Conservation (phyloP, 2,797 vertebrate species). For the Mycteria americana region DNA sequence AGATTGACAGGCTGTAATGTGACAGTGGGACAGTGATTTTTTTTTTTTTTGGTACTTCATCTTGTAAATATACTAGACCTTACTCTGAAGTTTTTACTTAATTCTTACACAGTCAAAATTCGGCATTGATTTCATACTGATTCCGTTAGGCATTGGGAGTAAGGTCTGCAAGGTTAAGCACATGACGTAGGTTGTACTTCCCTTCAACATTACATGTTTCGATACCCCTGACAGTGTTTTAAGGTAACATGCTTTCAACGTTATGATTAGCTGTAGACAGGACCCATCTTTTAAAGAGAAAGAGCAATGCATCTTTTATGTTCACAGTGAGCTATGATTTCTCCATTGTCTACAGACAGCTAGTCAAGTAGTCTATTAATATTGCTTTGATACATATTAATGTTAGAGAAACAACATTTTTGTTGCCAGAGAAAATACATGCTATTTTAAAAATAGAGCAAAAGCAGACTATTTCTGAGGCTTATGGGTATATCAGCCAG, state of each 20-base stretch:
- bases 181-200: background rate
- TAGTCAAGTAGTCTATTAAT: background rate
- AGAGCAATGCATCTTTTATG: background rate
- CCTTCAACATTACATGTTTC: background rate
- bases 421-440: background rate
- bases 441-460: background rate
- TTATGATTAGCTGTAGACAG: background rate
- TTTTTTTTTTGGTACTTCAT: background rate
- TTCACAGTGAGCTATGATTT: background rate
- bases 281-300: background rate
- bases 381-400: background rate
- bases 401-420: background rate
- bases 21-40: background rate
- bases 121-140: background rate
- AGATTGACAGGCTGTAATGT: background rate
- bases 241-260: background rate
- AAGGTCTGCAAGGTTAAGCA: background rate
- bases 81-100: background rate
- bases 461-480: slow-evolving; percentile 7
- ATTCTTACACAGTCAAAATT: background rate
- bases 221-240: background rate
- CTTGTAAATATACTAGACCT: background rate
- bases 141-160: background rate
- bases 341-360: background rate
- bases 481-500: background rate